Conservation (phyloP, 2,888 invertebrate genomes). For the Scotopteryx bipunctaria region DNA sequence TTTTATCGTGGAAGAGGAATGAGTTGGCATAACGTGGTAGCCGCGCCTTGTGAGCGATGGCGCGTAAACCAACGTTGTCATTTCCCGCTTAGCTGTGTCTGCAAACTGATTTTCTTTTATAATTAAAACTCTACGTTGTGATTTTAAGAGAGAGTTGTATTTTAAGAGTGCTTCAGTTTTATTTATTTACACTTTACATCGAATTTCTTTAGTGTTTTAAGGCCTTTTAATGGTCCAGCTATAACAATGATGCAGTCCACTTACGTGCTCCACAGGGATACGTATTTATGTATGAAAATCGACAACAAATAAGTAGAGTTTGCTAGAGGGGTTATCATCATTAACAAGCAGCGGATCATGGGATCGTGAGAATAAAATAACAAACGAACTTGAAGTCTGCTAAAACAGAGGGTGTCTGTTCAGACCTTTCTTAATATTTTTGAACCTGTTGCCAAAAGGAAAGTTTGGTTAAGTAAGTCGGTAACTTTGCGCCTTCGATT, state of each 20-base stretch:
- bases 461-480: slow-evolving; percentile 28
- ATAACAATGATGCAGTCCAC: no score
- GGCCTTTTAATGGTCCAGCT: no score
- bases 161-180: no score
- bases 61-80: slow-evolving; percentile 43
- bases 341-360: no score
- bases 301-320: no score
- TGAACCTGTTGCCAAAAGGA: slow-evolving; percentile 35
- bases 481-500: slow-evolving; percentile 43
- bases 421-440: slow-evolving; percentile 11
- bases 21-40: slow-evolving; percentile 28
- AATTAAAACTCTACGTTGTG: slow-evolving; percentile 27
- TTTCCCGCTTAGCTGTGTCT: slow-evolving; percentile 21
- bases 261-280: no score
- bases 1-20: slow-evolving; percentile 27
- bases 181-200: no score
- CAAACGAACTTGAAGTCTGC: not conserved
- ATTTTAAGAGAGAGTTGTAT: no score
- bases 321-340: no score
- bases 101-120: slow-evolving; percentile 29
- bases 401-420: not conserved
- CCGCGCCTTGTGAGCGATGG: slow-evolving; percentile 46
- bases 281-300: no score
- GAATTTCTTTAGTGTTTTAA: no score
- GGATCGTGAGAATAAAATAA: not conserved